Evolutionary conservation across 2,888 invertebrate species (phyloP), one percentile per base, ranked within the genome.

Genomic region (Lasioglossum calceatum): DNA sequence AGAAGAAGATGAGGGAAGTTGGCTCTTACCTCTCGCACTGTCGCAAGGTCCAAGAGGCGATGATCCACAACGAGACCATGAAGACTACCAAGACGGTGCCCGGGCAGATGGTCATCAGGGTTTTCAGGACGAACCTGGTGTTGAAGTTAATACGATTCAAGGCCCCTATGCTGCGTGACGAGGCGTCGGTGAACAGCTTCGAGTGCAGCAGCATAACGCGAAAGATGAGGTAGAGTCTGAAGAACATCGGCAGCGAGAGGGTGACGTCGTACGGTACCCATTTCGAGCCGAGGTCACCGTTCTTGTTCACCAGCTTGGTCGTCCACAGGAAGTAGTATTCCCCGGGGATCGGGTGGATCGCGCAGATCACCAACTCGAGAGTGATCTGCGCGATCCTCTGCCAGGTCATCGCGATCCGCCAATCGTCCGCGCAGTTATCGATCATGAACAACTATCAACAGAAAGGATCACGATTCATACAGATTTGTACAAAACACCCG

Each of bases 351-450:
- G 99, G 99, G 96, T 99, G 99, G 93, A 99, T 97, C 93, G 99
- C 99, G 96, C 99, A 99, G 95, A 99, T 98, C 92, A 97, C 96
- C 93, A 99, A 97, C 96, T 99, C 99, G 94, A 99, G 96, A 86
- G 97, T 96, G 95, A 99, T 99, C 96, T 98, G 98, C 94, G 97
- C 97, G 96, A 99, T 98, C 96, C 99, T 97, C 96, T 99, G 99
- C 98, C 98, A 99, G 92, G 99, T 99, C 98, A 99, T 99, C 94
- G 99, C 99, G 96, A 99, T 99, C 95, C 99, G 97, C 99, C 99
- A 99, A 96, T 99, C 99, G 96, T 99, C 99, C 91, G 99, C 99
- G 96, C 99, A 99, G 97, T 99, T 99, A 97, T 99, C 99, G 96
- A 99, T 99, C 98, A 99, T 99, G 97, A 99, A 99, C 96, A 99